Base-by-base conservation (phyloP, 1,140 invertebrate genomes). In the Drosophila setifemur region DNA sequence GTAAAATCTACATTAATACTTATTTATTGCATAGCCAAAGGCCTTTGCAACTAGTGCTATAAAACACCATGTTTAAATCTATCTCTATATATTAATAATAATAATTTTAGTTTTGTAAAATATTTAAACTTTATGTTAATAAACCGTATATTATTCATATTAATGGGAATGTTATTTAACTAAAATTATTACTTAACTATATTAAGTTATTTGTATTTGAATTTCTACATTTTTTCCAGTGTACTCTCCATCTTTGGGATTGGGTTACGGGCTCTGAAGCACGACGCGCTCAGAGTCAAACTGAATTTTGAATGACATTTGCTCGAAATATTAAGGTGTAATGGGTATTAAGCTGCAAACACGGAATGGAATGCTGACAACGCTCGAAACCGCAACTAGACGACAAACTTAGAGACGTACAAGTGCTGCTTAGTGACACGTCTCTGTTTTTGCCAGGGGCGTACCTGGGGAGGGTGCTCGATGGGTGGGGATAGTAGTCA, bases 241-340 rank as follows among this genome's bases (percentile, higher is more conserved):
- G 57, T 26, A 49, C 4, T 35, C 21, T 43, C 37, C 42, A 26
- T 39, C 33, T 48, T 28, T 37, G 49, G 67, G 78, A 78, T 85
- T 83, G 70, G 58, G 63, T 83, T 83, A 74, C 73, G 69, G 54
- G 33, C 33, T 63, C 55, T 28, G 48, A 42, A 39, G 67, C 68
- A 54, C 55, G 50, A 68, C 52, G 31, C 53, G 74, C 64, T 71
- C 53, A 44, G 49, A 63, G 25, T 85, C 74, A 78, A 83, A 83
- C 64, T 83, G 74, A 75, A 85, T 85, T 79, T 68, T 75, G 63
- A 69, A 86, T 86, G 81, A 81, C 81, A 81, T 64, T 85, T 74
- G 79, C 79, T 75, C 81, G 81, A 86, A 79, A 86, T 85, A 85
- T 81, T 73, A 85, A 85, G 81, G 81, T 86, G 71, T 81, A 81